These are phyloP conservation scores for Lycaena phlaeas DNA, from an alignment of 2,888 invertebrate genomes.

Conservation along the genomic window DNA sequence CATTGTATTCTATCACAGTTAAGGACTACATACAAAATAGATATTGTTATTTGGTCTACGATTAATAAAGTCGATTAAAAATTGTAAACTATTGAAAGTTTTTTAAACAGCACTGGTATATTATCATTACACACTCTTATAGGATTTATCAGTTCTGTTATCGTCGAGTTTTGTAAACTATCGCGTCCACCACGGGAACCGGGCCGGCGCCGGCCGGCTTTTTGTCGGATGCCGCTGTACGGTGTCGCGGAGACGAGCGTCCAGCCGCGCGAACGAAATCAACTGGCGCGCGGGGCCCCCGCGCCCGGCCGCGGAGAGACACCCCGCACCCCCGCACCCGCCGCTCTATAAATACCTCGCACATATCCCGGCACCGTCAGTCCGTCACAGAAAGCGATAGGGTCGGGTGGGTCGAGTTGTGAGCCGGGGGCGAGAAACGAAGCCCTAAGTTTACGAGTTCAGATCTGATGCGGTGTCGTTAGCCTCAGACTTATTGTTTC, in stretches of 20 bases:
- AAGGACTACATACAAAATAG: no score
- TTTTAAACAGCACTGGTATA: neutral
- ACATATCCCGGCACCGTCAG: conserved; percentile 54
- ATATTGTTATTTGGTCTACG: no score
- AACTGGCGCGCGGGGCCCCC: conserved; percentile 63
- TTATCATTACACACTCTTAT: neutral
- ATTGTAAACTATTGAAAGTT: neutral
- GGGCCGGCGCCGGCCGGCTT: conserved; percentile 66
- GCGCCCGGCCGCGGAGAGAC: conserved; percentile 46
- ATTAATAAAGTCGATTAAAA: neutral
- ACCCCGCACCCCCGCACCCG: conserved; percentile 50
- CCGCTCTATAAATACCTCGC: conserved; percentile 60
- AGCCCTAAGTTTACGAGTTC: conserved; percentile 71
- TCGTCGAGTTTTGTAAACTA: conserved; percentile 8
- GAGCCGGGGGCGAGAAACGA: conserved; percentile 61
- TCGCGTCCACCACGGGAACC: conserved; percentile 25
- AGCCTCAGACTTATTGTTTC: conserved; percentile 54
- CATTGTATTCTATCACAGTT: no score
- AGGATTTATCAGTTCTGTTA: neutral
- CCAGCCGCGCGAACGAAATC: conserved; percentile 32
- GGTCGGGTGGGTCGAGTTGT: conserved; percentile 63
- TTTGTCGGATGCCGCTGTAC: conserved; percentile 30
- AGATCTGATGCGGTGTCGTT: conserved; percentile 65
- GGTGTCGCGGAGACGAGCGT: conserved; percentile 37
- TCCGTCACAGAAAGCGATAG: conserved; percentile 66